Evolutionary conservation across 1,140 invertebrate genomes (phyloP).

Genomic region (Phortica variegata): DNA sequence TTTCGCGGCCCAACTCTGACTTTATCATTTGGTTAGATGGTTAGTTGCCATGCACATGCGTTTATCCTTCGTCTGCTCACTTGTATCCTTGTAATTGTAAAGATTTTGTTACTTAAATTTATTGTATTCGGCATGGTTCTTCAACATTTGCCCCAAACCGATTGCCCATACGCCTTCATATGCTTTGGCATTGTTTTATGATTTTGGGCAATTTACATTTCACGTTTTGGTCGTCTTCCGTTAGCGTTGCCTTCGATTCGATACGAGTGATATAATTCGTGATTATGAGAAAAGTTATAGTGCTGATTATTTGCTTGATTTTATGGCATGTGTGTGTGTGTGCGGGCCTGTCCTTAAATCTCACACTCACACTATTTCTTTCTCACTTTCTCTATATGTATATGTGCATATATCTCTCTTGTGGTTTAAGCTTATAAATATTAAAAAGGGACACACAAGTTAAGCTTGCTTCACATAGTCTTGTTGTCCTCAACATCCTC

Average conservation of each 20-base stretch:
- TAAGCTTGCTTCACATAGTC: too few relatives aligned
- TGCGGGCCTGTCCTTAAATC: conserved; percentile 6
- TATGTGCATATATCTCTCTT: too few relatives aligned
- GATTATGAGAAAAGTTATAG: conserved; percentile 43
- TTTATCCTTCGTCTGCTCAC: conserved; percentile 10
- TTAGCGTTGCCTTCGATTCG: background rate
- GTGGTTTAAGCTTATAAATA: too few relatives aligned
- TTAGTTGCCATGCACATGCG: conserved; percentile 10
- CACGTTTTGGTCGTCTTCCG: conserved; percentile 12
- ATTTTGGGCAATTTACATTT: conserved; percentile 41
- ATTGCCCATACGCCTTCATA: conserved; percentile 16
- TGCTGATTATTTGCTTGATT: conserved; percentile 16
- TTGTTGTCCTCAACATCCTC: too few relatives aligned
- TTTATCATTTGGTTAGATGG: conserved; percentile 1
- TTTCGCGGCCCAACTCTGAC: too few relatives aligned
- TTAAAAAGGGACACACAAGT: too few relatives aligned
- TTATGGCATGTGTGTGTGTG: too few relatives aligned
- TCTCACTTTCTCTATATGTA: too few relatives aligned
- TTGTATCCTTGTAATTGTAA: conserved; percentile 46
- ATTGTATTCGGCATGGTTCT: conserved; percentile 23
- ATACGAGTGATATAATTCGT: conserved; percentile 34
- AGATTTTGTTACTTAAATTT: conserved; percentile 54
- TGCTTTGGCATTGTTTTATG: too few relatives aligned
- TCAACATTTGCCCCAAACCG: background rate
- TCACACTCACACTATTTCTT: background rate